These are phyloP conservation scores for Atlantisia rogersi DNA, from an alignment of 2,113 vertebrate genomes.

Conservation along the genomic window DNA sequence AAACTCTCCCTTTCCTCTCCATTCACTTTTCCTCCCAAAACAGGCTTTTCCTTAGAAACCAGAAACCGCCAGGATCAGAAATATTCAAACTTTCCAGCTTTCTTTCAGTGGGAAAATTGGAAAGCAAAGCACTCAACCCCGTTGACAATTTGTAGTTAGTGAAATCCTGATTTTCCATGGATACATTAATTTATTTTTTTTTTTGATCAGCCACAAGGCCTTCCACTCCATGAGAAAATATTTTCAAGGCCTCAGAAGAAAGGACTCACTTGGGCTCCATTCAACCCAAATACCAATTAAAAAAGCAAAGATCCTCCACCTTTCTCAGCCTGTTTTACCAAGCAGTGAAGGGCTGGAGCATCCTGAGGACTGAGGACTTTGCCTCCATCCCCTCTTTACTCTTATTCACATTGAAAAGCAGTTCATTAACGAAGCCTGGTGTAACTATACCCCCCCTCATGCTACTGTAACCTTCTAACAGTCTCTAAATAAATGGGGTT, in stretches of 20 bases:
- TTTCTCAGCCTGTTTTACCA: background rate
- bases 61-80: background rate
- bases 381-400: background rate
- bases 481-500: background rate
- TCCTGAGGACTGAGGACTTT: fast-evolving
- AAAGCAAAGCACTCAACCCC: background rate
- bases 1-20: background rate
- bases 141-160: background rate
- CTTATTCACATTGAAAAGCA: fast-evolving
- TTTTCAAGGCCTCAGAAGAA: background rate
- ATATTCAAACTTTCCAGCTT: background rate
- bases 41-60: background rate
- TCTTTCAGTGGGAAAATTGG: background rate
- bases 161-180: fast-evolving
- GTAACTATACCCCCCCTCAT: background rate
- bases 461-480: background rate
- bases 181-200: fast-evolving
- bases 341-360: background rate
- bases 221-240: background rate
- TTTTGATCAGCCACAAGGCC: background rate
- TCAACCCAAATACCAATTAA: background rate
- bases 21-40: background rate
- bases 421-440: background rate
- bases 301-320: background rate
- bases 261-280: background rate